Evolutionary conservation across 92 coral and sea anemone species (phyloP), one percentile per base, ranked within the genome.

Genomic region (Isaurus tuberculatus): DNA sequence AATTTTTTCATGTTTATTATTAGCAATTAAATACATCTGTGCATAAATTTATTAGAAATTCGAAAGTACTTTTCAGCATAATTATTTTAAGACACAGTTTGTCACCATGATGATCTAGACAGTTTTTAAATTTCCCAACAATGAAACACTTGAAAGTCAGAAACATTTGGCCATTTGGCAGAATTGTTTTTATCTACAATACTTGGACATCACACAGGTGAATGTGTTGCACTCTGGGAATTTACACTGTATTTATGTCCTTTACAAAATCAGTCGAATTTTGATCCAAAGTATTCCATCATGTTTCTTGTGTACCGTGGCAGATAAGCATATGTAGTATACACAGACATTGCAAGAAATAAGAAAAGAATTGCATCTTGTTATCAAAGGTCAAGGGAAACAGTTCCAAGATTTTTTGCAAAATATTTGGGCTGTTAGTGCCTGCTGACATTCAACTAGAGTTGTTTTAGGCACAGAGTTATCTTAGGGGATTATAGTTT

Each of bases 341-440:
- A 96, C 33, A 94, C 87, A n/a, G 98, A 94, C 98, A 96, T 96
- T 26, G 93, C 98, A 65, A 96, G 91, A 28, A 96, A 64, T 29
- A 96, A 90, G 58, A 94, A 90, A 42, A 92, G 72, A 0, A 92
- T 90, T 17, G 98, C 90, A 90, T 93, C 98, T 95, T 72, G 16
- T n/a, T 65, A 55, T 63, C 8, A 22, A 14, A 34, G 2, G 93
- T 95, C 68, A 95, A 93, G 97, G 89, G 72, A 10, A n/a, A 36
- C 7, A 16, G 16, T n/a, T 63, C 5, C 10, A 8, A 8, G 11
- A 57, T 7, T 14, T 19, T 9, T 19, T n/a, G n/a, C 5, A n/a
- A 57, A 57, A 57, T 23, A 19, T 11, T 23, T 57, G 27, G 19
- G 16, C 11, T 19, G 16, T 46, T 46, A 4, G 46, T 4, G 4